These are phyloP conservation scores for Ramphastos sulfuratus DNA, from an alignment of 2,113 vertebrate species.

Conservation along the genomic window DNA sequence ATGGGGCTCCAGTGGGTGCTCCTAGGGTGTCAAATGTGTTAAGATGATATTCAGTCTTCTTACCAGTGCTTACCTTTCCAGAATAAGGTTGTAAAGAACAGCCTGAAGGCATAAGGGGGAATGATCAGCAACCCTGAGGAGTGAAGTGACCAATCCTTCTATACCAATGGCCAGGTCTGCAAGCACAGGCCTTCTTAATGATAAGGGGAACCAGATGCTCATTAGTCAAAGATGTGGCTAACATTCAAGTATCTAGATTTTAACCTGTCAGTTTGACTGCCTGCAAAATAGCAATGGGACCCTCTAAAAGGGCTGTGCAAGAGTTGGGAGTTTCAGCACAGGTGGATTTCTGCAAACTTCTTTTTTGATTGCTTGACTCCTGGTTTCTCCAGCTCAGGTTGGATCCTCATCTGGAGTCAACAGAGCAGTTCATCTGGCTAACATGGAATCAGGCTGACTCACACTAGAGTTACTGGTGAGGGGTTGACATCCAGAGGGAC, in stretches of 20 bases:
- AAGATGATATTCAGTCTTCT: background rate
- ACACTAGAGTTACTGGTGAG: slow-evolving; percentile 7
- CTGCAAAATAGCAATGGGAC: background rate
- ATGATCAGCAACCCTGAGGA: background rate
- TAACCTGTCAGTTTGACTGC: background rate
- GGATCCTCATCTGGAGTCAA: slow-evolving; percentile 5
- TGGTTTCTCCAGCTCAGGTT: background rate
- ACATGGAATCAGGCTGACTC: background rate
- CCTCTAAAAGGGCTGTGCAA: background rate
- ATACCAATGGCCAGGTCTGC: background rate
- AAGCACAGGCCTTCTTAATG: background rate
- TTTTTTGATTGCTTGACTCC: background rate
- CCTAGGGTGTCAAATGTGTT: background rate
- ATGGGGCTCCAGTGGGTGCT: background rate
- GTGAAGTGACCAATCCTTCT: background rate
- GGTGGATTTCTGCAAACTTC: background rate
- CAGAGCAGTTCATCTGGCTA: background rate
- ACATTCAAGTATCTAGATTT: background rate
- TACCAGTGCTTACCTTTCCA: background rate
- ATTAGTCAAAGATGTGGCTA: slow-evolving; percentile 21
- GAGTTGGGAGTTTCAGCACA: background rate
- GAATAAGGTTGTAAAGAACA: background rate
- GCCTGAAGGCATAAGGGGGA: background rate
- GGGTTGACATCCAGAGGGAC: background rate
- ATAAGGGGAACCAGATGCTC: slow-evolving; percentile 48